phyloP scores from a whole-genome alignment of 2,888 invertebrate species.

The Pycnomerus fuliginosus region DNA sequence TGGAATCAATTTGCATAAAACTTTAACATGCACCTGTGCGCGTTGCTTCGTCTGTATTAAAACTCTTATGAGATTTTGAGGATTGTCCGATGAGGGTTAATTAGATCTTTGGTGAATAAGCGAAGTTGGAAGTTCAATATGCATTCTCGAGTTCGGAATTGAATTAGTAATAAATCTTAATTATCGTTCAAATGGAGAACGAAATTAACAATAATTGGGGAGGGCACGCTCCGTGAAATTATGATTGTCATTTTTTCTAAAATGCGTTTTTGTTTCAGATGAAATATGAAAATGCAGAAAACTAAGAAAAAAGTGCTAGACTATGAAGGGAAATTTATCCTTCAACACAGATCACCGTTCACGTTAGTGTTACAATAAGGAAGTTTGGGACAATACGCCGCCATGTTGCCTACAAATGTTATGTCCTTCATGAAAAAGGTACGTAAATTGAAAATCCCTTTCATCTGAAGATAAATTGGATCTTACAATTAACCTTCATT shows the following conservation, averaged over 20 bases:
- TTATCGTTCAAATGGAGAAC: constrained; percentile 19
- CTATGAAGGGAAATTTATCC: constrained; percentile 23
- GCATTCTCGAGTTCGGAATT: constrained; percentile 16
- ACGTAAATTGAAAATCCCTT: constrained; percentile 47
- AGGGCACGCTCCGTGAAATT: too few relatives aligned
- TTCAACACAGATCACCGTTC: constrained; percentile 16
- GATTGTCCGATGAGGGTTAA: too few relatives aligned
- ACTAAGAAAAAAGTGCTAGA: constrained; percentile 27
- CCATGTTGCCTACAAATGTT: constrained; percentile 87
- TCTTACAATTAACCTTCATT: too few relatives aligned
- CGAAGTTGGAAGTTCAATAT: constrained; percentile 11
- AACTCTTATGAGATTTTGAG: too few relatives aligned
- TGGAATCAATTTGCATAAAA: too few relatives aligned
- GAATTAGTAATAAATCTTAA: constrained; percentile 19
- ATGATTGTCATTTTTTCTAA: too few relatives aligned
- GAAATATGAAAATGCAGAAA: constrained; percentile 27
- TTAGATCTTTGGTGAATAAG: constrained; percentile 6
- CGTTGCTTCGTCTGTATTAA: too few relatives aligned
- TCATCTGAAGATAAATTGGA: too few relatives aligned
- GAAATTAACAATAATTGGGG: too few relatives aligned
- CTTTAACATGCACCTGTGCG: too few relatives aligned
- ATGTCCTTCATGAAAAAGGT: constrained; percentile 94
- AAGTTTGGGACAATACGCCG: constrained; percentile 45
- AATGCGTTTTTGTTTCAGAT: constrained; percentile 33
- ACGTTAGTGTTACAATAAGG: constrained; percentile 5